These are phyloP conservation scores for Helicoverpa assulta DNA, from an alignment of 2,888 invertebrate species.

Conservation along the genomic window DNA sequence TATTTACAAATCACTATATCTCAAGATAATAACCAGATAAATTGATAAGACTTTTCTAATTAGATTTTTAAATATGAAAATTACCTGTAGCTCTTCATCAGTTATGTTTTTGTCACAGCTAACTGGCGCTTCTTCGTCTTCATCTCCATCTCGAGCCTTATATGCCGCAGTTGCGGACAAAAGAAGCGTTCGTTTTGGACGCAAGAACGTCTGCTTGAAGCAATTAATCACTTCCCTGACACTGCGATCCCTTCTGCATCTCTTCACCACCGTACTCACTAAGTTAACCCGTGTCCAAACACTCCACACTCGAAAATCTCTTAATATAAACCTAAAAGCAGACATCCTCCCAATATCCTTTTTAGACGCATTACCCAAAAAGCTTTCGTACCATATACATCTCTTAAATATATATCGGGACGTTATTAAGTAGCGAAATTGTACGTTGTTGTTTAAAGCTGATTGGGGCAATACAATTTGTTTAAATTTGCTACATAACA, in stretches of 20 bases:
- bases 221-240: slow-evolving; percentile 82
- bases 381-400: slow-evolving; percentile 69
- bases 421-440: slow-evolving; percentile 65
- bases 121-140: slow-evolving; percentile 58
- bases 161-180: slow-evolving; percentile 84
- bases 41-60: neutral
- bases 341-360: slow-evolving; percentile 72
- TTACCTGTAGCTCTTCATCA: slow-evolving; percentile 83
- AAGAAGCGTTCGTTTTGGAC: slow-evolving; percentile 78
- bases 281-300: slow-evolving; percentile 78
- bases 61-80: neutral
- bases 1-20: neutral
- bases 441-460: slow-evolving; percentile 63
- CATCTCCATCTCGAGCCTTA: slow-evolving; percentile 69
- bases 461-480: slow-evolving; percentile 71
- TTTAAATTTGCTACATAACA: slow-evolving; percentile 79
- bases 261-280: slow-evolving; percentile 77
- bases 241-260: slow-evolving; percentile 78
- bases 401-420: slow-evolving; percentile 67
- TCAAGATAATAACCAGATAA: neutral
- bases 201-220: slow-evolving; percentile 79
- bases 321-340: slow-evolving; percentile 75
- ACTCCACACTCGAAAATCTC: slow-evolving; percentile 80
- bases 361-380: slow-evolving; percentile 60
- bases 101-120: slow-evolving; percentile 76